phyloP scores from a whole-genome alignment of 2,113 vertebrate species.

The Rhinoderma darwinii region DNA sequence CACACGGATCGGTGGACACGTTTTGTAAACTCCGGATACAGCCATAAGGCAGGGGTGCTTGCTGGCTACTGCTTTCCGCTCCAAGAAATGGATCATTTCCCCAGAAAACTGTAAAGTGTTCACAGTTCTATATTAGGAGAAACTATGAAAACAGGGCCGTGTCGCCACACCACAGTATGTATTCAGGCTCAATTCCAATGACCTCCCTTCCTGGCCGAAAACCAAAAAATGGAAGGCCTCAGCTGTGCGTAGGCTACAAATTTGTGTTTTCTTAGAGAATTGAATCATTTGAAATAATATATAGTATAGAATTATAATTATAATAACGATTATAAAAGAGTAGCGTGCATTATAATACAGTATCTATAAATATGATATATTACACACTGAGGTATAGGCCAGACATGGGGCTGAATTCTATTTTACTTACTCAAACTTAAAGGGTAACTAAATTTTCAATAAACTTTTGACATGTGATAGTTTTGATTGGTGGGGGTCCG shows the following conservation, averaged over 20 bases:
- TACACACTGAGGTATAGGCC: neutral
- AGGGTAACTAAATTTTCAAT: too few species aligned
- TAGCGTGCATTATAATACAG: neutral
- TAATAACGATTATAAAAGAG: too few species aligned
- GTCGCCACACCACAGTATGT: conserved; percentile 67
- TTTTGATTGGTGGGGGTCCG: too few species aligned
- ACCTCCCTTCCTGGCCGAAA: conserved; percentile 60
- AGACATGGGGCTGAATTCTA: too few species aligned
- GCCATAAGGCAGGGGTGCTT: conserved; percentile 70
- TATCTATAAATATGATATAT: neutral
- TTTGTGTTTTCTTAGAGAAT: neutral
- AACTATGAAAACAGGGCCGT: conserved; percentile 72
- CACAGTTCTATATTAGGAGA: conserved; percentile 68
- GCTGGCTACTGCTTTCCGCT: conserved; percentile 73
- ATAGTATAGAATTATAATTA: too few species aligned
- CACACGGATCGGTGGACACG: conserved; percentile 75
- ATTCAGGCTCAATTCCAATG: conserved; percentile 63
- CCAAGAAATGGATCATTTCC: conserved; percentile 76
- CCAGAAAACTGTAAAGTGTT: conserved; percentile 76
- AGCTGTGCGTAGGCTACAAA: conserved; percentile 1
- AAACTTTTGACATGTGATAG: too few species aligned
- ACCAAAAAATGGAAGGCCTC: conserved; percentile 67
- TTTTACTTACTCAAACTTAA: too few species aligned
- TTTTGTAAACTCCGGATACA: conserved; percentile 78
- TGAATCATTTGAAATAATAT: neutral